Conservation (phyloP, 2,888 invertebrate genomes). For the Hanleya hanleyi region DNA sequence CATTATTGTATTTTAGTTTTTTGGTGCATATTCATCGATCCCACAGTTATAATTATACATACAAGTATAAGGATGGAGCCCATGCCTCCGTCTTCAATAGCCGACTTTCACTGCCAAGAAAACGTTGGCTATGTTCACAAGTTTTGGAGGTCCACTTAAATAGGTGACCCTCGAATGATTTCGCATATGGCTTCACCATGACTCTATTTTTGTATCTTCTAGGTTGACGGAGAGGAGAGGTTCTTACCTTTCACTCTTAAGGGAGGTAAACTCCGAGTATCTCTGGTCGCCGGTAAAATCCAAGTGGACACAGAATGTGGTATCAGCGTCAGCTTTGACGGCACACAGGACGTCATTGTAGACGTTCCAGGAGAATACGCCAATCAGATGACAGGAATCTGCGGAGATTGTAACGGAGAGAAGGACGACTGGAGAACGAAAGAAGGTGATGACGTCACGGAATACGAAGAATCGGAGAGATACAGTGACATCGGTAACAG, state of each 20-base stretch:
- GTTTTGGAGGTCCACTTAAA: too few species aligned
- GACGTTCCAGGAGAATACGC: slow-evolving; percentile 17
- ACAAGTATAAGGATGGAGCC: too few species aligned
- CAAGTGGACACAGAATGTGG: slow-evolving; percentile 1
- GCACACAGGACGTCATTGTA: slow-evolving; percentile 8
- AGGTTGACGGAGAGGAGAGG: not conserved
- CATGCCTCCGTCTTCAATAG: too few species aligned
- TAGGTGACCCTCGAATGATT: too few species aligned
- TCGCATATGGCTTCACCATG: too few species aligned
- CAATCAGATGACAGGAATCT: slow-evolving; percentile 23
- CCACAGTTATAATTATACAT: too few species aligned
- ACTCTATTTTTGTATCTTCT: too few species aligned
- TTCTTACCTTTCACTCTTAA: not conserved
- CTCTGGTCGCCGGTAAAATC: not conserved
- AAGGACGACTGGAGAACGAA: slow-evolving; percentile 25
- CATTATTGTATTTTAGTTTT: too few species aligned
- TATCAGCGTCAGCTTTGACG: slow-evolving; percentile 14
- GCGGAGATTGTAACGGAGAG: slow-evolving; percentile 25
- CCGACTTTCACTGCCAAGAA: too few species aligned
- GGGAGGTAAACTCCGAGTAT: not conserved
- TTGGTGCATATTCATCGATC: too few species aligned
- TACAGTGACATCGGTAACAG: slow-evolving; percentile 27
- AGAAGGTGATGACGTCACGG: slow-evolving; percentile 18
- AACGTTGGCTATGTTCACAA: too few species aligned
- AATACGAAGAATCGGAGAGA: slow-evolving; percentile 3